phyloP scores from a whole-genome alignment of 2,113 vertebrate genomes.

The Pelodiscus sinensis region DNA sequence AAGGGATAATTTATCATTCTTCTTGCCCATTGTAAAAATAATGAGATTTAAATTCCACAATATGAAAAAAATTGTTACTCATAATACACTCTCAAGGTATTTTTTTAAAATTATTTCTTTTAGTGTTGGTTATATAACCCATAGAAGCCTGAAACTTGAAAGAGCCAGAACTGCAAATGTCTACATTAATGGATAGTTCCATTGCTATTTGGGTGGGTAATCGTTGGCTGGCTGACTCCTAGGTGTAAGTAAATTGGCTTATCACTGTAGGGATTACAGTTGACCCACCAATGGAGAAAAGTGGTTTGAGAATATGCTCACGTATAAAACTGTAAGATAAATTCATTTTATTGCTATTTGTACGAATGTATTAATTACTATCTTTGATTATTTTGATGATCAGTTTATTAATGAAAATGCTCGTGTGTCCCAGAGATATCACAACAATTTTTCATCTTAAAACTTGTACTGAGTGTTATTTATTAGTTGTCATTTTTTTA shows the following conservation, averaged over 20 bases:
- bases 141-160: background rate
- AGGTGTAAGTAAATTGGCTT: background rate
- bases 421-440: background rate
- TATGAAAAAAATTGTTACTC: background rate
- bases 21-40: background rate
- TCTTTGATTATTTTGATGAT: background rate
- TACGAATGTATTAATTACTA: background rate
- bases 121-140: rapidly evolving
- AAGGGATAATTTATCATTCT: background rate
- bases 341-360: background rate
- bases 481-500: background rate
- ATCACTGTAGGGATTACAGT: background rate
- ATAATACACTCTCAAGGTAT: background rate
- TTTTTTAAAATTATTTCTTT: background rate
- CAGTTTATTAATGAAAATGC: background rate
- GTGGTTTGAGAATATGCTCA: background rate
- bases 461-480: background rate
- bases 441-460: background rate
- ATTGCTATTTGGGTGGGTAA: background rate
- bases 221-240: background rate
- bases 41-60: background rate
- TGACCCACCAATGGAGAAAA: background rate
- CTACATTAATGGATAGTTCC: background rate
- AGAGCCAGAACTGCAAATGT: background rate
- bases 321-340: background rate